phyloP scores from a whole-genome alignment of 2,888 invertebrate genomes.

The Tinea trinotella region DNA sequence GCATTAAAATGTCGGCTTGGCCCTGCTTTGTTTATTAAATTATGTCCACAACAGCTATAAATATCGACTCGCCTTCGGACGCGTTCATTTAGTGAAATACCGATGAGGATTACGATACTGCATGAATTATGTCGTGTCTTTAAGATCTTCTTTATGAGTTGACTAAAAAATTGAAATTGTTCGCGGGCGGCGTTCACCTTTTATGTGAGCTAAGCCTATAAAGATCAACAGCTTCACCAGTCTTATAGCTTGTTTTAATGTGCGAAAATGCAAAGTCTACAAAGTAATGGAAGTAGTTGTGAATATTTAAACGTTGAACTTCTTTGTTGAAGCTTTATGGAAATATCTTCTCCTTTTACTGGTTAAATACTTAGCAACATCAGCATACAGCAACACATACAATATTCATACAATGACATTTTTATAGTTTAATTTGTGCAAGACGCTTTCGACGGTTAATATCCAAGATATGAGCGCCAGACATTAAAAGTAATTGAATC shows the following conservation, averaged over 20 bases:
- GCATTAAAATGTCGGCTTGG: conserved; percentile 58
- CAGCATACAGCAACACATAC: neutral
- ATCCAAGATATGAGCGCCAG: conserved; percentile 33
- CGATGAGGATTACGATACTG: conserved; percentile 59
- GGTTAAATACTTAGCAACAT: neutral
- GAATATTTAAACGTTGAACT: neutral
- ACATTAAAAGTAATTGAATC: conserved; percentile 64
- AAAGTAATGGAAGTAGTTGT: neutral
- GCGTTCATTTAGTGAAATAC: conserved; percentile 69
- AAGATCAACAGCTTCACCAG: neutral
- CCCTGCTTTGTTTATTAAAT: conserved; percentile 72
- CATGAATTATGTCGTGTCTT: conserved; percentile 60
- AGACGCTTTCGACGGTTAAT: neutral
- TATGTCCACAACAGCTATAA: conserved; percentile 66
- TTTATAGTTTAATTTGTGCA: neutral
- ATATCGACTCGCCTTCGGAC: conserved; percentile 44
- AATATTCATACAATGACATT: neutral
- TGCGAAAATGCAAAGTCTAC: neutral
- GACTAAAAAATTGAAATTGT: conserved; percentile 11
- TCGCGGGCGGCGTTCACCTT: neutral
- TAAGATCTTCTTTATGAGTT: conserved; percentile 21
- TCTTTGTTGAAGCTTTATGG: neutral
- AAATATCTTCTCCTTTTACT: neutral
- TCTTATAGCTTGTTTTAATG: neutral
- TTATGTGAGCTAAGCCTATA: neutral